Evolutionary conservation across 2,797 vertebrate genomes (phyloP).

Genomic region (Geotrypetes seraphini): DNA sequence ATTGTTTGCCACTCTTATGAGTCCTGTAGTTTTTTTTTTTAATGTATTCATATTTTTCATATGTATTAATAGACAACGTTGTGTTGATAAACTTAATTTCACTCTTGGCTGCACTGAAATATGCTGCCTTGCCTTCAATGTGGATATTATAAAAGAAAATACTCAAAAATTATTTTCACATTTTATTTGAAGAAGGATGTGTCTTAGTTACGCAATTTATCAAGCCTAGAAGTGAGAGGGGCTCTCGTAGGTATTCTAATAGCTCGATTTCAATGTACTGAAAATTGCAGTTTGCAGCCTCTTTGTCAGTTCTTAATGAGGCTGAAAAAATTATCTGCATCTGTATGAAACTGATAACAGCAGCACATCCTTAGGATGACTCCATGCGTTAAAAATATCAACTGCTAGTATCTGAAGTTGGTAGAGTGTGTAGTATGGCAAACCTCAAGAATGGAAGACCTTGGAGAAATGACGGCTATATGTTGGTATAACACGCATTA

Average conservation of each 20-base stretch:
- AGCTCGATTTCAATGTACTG: not conserved
- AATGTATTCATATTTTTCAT: not conserved
- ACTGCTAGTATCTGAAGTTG: too few relatives aligned
- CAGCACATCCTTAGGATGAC: too few relatives aligned
- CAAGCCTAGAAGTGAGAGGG: conserved; percentile 2
- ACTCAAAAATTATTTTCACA: conserved; percentile 8
- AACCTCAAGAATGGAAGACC: too few relatives aligned
- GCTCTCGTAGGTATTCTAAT: conserved; percentile 3
- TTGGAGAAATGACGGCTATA: too few relatives aligned
- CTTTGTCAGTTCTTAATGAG: too few relatives aligned
- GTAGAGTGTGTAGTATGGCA: too few relatives aligned
- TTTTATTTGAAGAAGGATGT: not conserved
- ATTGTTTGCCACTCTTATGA: conserved; percentile 7
- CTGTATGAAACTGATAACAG: too few relatives aligned
- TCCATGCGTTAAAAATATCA: too few relatives aligned
- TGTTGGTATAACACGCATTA: too few relatives aligned
- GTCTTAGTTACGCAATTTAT: conserved; percentile 12
- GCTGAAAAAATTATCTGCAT: too few relatives aligned
- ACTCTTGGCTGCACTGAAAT: conserved; percentile 35
- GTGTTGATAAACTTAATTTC: conserved; percentile 40
- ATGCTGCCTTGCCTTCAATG: conserved; percentile 16
- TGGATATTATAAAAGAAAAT: conserved; percentile 10
- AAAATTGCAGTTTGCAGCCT: too few relatives aligned
- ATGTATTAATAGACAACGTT: conserved; percentile 21
- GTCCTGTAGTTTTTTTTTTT: conserved; percentile 13